Percentiles rank a stretch among this genome's conserved stretches.
Conservation (phyloP, 37 sponge, comb jelly and placozoan species). For the Geodia barretti region DNA sequence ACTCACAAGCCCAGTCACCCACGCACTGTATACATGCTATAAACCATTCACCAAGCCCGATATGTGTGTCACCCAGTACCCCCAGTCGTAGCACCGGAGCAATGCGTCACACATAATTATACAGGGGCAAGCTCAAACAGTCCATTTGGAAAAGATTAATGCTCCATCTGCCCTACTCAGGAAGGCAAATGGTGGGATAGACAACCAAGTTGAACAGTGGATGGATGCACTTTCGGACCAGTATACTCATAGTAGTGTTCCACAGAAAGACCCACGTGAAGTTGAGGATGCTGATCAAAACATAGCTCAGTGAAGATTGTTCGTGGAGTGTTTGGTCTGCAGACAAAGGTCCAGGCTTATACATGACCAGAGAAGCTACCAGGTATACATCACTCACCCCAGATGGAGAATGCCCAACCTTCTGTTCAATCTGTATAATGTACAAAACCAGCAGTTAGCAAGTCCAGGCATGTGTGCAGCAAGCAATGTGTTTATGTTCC, state of each 20-base stretch:
- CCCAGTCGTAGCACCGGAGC: too few species aligned
- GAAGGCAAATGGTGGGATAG: background rate
- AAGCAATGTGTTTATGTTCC: too few species aligned
- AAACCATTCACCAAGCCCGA: too few species aligned
- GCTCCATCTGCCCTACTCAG: background rate
- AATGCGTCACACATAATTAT: too few species aligned
- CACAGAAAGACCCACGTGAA: slow-evolving; percentile 49
- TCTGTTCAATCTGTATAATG: too few species aligned
- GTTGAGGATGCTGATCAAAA: slow-evolving; percentile 9
- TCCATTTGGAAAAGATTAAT: too few species aligned
- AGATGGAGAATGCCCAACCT: slow-evolving; percentile 58
- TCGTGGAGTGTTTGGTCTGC: slow-evolving; percentile 12
- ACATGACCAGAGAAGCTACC: slow-evolving; percentile 47
- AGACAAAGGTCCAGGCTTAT: slow-evolving; percentile 59
- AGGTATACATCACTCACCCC: slow-evolving; percentile 54
- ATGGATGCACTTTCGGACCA: slow-evolving; percentile 16
- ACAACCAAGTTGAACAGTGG: slow-evolving; percentile 1
- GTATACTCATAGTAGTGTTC: slow-evolving; percentile 18
- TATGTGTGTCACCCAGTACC: too few species aligned
- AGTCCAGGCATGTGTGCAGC: too few species aligned
- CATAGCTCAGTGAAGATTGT: slow-evolving; percentile 28
- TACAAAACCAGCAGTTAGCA: too few species aligned
- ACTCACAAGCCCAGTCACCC: too few species aligned
- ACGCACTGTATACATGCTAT: too few species aligned
- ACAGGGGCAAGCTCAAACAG: too few species aligned